Conservation (phyloP, 2,888 invertebrate genomes). For the Tiliacea citrago region DNA sequence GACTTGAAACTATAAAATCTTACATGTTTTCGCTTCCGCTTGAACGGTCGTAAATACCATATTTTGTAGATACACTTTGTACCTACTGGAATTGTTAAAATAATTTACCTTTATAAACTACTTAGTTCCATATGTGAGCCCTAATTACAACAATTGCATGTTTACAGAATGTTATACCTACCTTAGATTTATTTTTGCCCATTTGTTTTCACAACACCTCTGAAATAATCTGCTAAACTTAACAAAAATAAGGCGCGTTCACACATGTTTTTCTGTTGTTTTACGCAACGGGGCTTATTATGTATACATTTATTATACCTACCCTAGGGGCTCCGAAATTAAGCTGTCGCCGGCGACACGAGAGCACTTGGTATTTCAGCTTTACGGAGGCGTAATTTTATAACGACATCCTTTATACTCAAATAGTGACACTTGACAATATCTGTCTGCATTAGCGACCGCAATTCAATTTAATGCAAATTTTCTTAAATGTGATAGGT, state of each 20-base stretch:
- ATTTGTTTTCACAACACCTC: constrained; percentile 34
- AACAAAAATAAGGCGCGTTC: constrained; percentile 18
- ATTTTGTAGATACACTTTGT: not conserved
- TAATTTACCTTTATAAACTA: not conserved
- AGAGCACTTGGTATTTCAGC: constrained; percentile 41
- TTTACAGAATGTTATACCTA: not conserved
- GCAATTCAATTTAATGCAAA: constrained; percentile 13
- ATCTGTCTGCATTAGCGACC: constrained; percentile 42
- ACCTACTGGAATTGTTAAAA: not conserved
- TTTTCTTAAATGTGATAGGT: too few species aligned
- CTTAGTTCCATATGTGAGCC: not conserved
- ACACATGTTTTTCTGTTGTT: constrained; percentile 35
- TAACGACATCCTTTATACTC: constrained; percentile 52
- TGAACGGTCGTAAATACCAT: not conserved
- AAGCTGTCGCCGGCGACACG: constrained; percentile 41
- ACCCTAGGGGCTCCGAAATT: constrained; percentile 43
- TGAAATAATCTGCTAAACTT: constrained; percentile 40
- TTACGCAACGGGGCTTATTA: constrained; percentile 39
- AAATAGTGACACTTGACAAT: constrained; percentile 53
- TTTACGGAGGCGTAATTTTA: constrained; percentile 53
- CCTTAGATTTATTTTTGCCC: constrained; percentile 20
- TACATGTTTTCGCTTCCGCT: not conserved
- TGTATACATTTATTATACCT: constrained; percentile 45
- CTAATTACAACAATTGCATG: not conserved
- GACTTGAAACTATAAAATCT: constrained; percentile 16